phyloP scores from a whole-genome alignment of 2,113 vertebrate species.

The Stomatorhinus ivindoensis region DNA sequence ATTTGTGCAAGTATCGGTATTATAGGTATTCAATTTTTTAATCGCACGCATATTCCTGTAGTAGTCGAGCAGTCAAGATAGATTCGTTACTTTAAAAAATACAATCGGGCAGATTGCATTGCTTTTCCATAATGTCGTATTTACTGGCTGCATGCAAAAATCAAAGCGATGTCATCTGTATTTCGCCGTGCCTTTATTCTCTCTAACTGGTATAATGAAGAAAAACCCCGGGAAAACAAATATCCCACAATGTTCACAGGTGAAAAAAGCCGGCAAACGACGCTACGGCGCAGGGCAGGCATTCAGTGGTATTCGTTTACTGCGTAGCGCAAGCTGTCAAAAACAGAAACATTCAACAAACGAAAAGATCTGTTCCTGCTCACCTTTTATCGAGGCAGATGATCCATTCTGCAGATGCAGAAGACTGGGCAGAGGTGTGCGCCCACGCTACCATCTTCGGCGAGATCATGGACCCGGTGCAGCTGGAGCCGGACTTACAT shows the following conservation, averaged over 20 bases:
- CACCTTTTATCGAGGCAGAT: conserved; percentile 94
- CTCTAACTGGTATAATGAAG: not conserved
- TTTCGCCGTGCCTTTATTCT: not conserved
- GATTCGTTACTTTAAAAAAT: not conserved
- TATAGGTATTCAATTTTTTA: too few relatives aligned
- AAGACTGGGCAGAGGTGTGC: conserved; percentile 72
- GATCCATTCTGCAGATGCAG: conserved; percentile 84
- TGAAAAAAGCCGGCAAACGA: conserved; percentile 11
- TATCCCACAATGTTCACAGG: not conserved
- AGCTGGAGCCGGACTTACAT: conserved; percentile 6
- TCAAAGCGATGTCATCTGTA: not conserved
- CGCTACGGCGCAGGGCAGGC: not conserved
- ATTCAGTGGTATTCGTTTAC: not conserved
- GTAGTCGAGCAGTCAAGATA: not conserved
- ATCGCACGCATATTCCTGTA: not conserved
- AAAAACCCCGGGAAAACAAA: not conserved
- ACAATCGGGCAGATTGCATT: not conserved
- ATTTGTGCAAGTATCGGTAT: too few relatives aligned
- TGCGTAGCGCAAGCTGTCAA: not conserved
- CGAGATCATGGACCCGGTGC: conserved; percentile 46
- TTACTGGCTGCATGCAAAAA: not conserved
- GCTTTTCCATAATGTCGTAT: not conserved
- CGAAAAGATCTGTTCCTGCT: not conserved
- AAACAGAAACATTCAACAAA: not conserved
- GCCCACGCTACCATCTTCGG: conserved; percentile 87